A percentile compares a stretch with the other conserved stretches of the same genome.
These are phyloP conservation scores for Plodia interpunctella DNA, from an alignment of 1,140 invertebrate genomes.

Conservation along the genomic window DNA sequence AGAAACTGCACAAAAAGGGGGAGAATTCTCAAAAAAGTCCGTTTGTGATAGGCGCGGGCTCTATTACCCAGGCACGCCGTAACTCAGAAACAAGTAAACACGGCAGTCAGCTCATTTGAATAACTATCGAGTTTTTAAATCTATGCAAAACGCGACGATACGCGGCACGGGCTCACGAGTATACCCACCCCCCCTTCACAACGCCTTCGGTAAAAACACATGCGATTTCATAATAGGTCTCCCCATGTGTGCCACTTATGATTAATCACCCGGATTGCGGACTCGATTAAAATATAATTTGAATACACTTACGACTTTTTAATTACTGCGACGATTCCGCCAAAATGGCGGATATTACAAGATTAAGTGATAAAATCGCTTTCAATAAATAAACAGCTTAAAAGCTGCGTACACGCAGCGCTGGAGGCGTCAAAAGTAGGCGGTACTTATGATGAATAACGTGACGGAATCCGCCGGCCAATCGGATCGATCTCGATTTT, in stretches of 20 bases:
- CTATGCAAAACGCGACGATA: slow-evolving; percentile 73
- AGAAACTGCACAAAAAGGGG: slow-evolving; percentile 21
- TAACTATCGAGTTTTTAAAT: slow-evolving; percentile 74
- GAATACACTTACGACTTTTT: slow-evolving; percentile 30
- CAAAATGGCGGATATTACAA: slow-evolving; percentile 28
- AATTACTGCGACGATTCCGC: slow-evolving; percentile 24
- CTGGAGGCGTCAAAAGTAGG: slow-evolving; percentile 70
- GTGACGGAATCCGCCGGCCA: slow-evolving; percentile 65
- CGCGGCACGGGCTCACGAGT: slow-evolving; percentile 50
- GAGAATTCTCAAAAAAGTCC: slow-evolving; percentile 32
- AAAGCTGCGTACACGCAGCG: slow-evolving; percentile 62
- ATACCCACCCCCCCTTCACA: slow-evolving; percentile 24
- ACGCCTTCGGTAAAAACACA: slow-evolving; percentile 43
- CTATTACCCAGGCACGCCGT: slow-evolving; percentile 54
- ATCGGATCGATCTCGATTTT: slow-evolving; percentile 69
- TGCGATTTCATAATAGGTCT: slow-evolving; percentile 53
- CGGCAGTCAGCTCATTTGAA: slow-evolving; percentile 61
- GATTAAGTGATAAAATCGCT: slow-evolving; percentile 35
- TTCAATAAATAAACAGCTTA: slow-evolving; percentile 51
- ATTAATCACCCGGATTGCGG: slow-evolving; percentile 42
- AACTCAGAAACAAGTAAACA: slow-evolving; percentile 70
- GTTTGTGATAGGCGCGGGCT: slow-evolving; percentile 51
- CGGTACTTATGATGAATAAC: slow-evolving; percentile 58
- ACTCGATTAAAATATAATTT: slow-evolving; percentile 35
- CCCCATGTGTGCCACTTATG: slow-evolving; percentile 27